Evolutionary conservation across 2,113 vertebrate genomes (phyloP), one percentile per base, ranked within the genome.

Genomic region (Fulica atra): DNA sequence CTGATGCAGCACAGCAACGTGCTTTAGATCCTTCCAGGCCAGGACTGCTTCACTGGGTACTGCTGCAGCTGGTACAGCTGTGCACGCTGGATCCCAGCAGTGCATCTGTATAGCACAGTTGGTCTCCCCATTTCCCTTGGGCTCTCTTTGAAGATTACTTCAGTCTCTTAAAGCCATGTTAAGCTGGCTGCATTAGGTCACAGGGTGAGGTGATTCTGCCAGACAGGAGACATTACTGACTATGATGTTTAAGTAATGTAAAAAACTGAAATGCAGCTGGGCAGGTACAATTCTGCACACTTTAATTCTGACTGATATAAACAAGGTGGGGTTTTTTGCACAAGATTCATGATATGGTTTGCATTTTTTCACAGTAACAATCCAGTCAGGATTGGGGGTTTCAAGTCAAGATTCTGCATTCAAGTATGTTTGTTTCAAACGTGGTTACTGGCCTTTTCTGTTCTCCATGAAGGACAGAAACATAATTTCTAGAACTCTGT

Each of bases 41-140:
- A 69, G 66, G 61, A 40, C 35, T 83, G 13, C 9, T 26, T 33
- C 0, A 2, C 13, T 57, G 18, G 9, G 60, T 16, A 9, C 21
- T 48, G 66, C 72, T 54, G 69, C 51, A 50, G 42, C 42, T 42
- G 42, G 7, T 4, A 7, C 46, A 73, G 73, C 26, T 74, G 53
- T 21, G 21, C 24, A 35, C 28, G 15, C 1, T 0, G 1, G 23
- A 16, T 44, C 50, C n/a, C 40, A 46, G 50, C 3, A 2, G 4
- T 19, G 12, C 3, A 40, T 16, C 60, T 54, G 25, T 40, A 29
- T 23, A 61, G 63, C 50, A 53, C 2, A 33, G 13, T 61, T 36
- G 44, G 3, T 5, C 25, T 19, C 57, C 38, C 29, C 3, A 3
- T 61, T 81, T 74, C 10, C 69, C 73, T 61, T n/a, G 50, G 50